These are phyloP conservation scores for Epicampocera succincta DNA, from an alignment of 2,888 invertebrate species.

Conservation along the genomic window DNA sequence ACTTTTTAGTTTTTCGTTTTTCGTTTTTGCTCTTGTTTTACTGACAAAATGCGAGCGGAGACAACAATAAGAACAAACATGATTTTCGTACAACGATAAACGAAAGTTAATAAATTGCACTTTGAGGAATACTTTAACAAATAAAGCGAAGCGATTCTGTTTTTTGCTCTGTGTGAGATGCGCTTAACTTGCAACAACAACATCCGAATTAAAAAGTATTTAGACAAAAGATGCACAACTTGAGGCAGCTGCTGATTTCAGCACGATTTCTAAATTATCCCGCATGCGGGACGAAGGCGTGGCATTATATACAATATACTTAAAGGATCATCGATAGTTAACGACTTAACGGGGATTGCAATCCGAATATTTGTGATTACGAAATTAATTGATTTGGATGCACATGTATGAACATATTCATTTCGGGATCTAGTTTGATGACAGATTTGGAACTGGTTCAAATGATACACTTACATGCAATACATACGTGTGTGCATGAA, in stretches of 20 bases:
- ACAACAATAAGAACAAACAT: conserved; percentile 29
- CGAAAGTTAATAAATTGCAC: conserved; percentile 44
- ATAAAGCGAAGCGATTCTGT: conserved; percentile 27
- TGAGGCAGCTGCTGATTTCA: conserved; percentile 32
- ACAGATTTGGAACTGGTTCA: no score
- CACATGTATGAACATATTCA: no score
- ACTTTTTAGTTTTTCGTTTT: conserved; percentile 26
- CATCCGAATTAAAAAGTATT: conserved; percentile 38
- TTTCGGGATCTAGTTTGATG: no score
- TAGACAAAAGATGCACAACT: conserved; percentile 30
- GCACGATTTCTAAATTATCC: not conserved
- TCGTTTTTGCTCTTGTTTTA: conserved; percentile 4
- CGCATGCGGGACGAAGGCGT: no score
- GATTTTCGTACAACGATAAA: conserved; percentile 32
- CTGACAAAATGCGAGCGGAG: conserved; percentile 29
- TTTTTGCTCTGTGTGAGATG: conserved; percentile 18
- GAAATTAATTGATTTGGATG: no score
- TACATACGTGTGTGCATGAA: no score
- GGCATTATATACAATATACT: no score
- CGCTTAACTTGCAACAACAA: conserved; percentile 33
- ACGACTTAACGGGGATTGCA: no score
- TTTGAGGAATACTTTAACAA: conserved; percentile 25
- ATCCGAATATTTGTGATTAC: no score
- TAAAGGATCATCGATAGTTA: no score
- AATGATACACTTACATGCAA: no score